These are phyloP conservation scores for Myiothlypis coronata DNA, from an alignment of 2,797 vertebrate genomes.

Conservation along the genomic window DNA sequence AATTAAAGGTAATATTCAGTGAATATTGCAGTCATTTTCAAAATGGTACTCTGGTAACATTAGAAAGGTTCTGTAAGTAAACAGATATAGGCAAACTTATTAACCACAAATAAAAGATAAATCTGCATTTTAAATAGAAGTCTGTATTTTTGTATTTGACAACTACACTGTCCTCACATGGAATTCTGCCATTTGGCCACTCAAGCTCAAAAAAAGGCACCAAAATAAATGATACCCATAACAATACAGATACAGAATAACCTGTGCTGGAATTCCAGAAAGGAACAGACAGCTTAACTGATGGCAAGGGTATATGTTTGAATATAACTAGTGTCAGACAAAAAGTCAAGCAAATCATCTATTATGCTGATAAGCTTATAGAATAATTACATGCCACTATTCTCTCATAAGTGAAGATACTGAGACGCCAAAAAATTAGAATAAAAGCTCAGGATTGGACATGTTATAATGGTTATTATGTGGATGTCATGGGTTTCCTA, in stretches of 20 bases:
- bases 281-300: neutral
- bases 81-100: neutral
- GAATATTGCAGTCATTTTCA: neutral
- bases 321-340: neutral
- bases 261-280: neutral
- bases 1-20: neutral
- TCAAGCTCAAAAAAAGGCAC: neutral
- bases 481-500: neutral
- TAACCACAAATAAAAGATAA: neutral
- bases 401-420: neutral
- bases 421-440: neutral
- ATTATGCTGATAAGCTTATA: neutral
- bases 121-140: neutral
- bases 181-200: neutral
- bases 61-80: neutral
- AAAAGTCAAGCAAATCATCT: neutral
- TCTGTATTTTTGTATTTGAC: neutral
- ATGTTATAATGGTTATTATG: neutral
- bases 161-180: neutral
- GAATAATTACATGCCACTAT: neutral
- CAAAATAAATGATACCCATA: neutral
- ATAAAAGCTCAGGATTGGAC: neutral
- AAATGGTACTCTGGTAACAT: neutral
- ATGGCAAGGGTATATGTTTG: neutral
- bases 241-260: neutral